Evolutionary conservation across 2,888 invertebrate genomes (phyloP).

Genomic region (Alsophila aescularia): DNA sequence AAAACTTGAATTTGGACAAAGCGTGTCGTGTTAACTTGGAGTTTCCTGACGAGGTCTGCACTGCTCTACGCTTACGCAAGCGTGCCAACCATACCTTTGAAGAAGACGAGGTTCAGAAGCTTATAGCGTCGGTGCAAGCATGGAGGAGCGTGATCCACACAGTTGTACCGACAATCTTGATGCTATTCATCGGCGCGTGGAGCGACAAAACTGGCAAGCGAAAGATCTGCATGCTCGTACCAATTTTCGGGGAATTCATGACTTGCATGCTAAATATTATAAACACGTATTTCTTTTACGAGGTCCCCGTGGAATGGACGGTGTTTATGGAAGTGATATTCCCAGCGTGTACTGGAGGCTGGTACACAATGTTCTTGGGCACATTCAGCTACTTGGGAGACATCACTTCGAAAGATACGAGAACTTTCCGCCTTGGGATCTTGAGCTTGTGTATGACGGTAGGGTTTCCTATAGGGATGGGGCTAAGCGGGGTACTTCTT

Average conservation of each 20-base stretch:
- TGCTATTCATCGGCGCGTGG: slow-evolving; percentile 86
- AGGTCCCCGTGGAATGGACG: slow-evolving; percentile 81
- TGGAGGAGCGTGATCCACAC: slow-evolving; percentile 84
- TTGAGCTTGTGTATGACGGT: slow-evolving; percentile 76
- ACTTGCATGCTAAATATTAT: slow-evolving; percentile 78
- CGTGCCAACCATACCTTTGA: slow-evolving; percentile 87
- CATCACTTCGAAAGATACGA: slow-evolving; percentile 80
- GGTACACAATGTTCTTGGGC: slow-evolving; percentile 84
- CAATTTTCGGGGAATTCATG: slow-evolving; percentile 82
- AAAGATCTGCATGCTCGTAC: slow-evolving; percentile 85
- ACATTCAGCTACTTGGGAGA: slow-evolving; percentile 86
- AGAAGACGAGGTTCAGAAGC: slow-evolving; percentile 86
- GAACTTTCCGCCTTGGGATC: slow-evolving; percentile 86
- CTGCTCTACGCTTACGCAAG: slow-evolving; percentile 87
- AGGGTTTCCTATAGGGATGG: slow-evolving; percentile 78
- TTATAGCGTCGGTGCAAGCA: slow-evolving; percentile 82
- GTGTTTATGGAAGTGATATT: slow-evolving; percentile 82
- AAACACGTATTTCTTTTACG: slow-evolving; percentile 82
- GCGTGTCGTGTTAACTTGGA: slow-evolving; percentile 92
- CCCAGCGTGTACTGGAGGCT: slow-evolving; percentile 81
- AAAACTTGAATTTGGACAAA: slow-evolving; percentile 93
- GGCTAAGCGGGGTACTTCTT: slow-evolving; percentile 71
- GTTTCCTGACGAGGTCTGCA: slow-evolving; percentile 88
- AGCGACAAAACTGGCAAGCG: slow-evolving; percentile 84
- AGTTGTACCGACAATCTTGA: slow-evolving; percentile 78